These are phyloP conservation scores for Trichoplusia ni DNA, from an alignment of 1,140 invertebrate species.

Conservation along the genomic window DNA sequence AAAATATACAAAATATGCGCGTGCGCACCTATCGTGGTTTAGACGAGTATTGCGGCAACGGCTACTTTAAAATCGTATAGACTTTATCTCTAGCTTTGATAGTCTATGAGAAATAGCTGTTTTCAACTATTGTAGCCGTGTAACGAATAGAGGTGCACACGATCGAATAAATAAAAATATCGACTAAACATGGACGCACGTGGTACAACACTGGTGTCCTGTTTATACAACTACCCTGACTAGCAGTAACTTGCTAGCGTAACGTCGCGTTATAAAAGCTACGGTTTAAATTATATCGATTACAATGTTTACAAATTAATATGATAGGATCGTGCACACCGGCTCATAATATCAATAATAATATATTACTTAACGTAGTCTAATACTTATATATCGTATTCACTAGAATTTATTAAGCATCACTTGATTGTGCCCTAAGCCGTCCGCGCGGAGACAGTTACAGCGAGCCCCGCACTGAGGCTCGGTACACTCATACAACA, in stretches of 20 bases:
- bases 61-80: neutral
- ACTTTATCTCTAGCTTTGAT: too few relatives aligned
- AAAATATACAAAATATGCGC: neutral
- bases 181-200: conserved; percentile 1
- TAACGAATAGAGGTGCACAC: conserved; percentile 23
- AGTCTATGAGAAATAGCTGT: too few relatives aligned
- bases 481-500: too few relatives aligned
- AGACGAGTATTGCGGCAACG: neutral
- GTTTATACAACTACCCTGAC: neutral
- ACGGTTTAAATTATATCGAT: conserved; percentile 12
- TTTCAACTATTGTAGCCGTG: too few relatives aligned
- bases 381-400: conserved; percentile 30
- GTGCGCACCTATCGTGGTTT: neutral
- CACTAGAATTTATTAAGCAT: conserved; percentile 38
- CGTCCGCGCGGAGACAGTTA: too few relatives aligned
- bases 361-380: conserved; percentile 31
- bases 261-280: conserved; percentile 19
- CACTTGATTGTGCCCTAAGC: conserved; percentile 43
- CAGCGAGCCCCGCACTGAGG: too few relatives aligned
- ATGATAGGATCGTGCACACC: conserved; percentile 16
- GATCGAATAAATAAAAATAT: conserved; percentile 27
- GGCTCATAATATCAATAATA: conserved; percentile 31
- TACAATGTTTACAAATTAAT: neutral
- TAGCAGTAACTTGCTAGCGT: neutral
- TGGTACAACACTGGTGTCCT: neutral